Evolutionary conservation across 2,113 vertebrate species (phyloP).

Genomic region (Heterotilapia buettikoferi): DNA sequence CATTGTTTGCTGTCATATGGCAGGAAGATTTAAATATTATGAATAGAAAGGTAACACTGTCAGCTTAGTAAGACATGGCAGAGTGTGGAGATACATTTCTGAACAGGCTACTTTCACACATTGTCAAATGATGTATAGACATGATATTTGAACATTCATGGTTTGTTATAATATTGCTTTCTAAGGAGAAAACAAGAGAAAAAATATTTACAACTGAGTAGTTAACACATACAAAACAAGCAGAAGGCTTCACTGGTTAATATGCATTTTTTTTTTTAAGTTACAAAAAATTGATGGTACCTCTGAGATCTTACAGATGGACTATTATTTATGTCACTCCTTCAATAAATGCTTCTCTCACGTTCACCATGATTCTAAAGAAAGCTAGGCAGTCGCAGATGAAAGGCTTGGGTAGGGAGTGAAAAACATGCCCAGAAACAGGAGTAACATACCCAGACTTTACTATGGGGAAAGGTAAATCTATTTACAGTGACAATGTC

Average conservation of each 20-base stretch:
- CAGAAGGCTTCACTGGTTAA: neutral
- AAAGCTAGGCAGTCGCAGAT: constrained; percentile 6
- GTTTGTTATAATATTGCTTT: neutral
- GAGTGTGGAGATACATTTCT: neutral
- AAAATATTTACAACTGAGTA: neutral
- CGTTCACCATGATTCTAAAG: constrained; percentile 1
- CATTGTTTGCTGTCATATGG: constrained; percentile 39
- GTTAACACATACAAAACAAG: neutral
- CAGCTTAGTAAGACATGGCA: neutral
- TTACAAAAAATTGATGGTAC: neutral
- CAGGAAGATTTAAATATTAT: constrained; percentile 24
- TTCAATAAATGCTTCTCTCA: constrained; percentile 17
- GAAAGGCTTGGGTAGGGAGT: constrained; percentile 10
- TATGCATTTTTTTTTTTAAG: neutral
- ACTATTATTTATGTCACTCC: constrained; percentile 3
- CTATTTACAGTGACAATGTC: constrained; percentile 61
- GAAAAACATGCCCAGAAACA: constrained; percentile 18
- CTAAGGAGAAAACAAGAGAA: neutral
- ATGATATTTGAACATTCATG: neutral
- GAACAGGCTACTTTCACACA: neutral
- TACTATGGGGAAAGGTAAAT: constrained; percentile 63
- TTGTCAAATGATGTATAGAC: neutral
- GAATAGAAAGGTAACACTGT: constrained; percentile 32
- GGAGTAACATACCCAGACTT: constrained; percentile 22
- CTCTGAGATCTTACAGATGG: neutral